Evolutionary conservation across 1,140 invertebrate genomes (phyloP), one percentile per base, ranked within the genome.

Genomic region (Subanguina moxae): DNA sequence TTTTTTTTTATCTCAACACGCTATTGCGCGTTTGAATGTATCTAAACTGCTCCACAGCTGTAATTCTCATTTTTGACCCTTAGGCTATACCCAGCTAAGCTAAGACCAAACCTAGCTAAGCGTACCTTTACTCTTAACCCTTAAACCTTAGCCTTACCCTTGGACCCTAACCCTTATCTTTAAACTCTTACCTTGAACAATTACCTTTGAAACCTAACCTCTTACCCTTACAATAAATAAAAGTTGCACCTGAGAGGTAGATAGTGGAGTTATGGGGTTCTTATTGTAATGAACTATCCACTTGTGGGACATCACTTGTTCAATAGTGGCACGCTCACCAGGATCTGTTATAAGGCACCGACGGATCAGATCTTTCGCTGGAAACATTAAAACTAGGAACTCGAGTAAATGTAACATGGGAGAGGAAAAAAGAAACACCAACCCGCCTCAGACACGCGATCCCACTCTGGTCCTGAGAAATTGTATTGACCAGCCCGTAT

Each of bases 401-500:
- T n/a, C n/a, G n/a, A n/a, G n/a, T n/a, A n/a, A 38, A 57, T 19
- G 15, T 19, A 61, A 61, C 11, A 5, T 61, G 58, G 19, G 19
- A 42, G n/a, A 61, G 43, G 19, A 8, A 61, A 43, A 61, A 30
- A 32, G 32, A 62, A 62, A 23, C 23, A 1, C 15, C 27, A 58
- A 87, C 85, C 93, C 83, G 93, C 91, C 66, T 89, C 85, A 48
- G 92, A 95, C 0, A 98, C 93, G 80, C 91, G 89, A 64, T 89
- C 88, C 94, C 94, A 98, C 84, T 98, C 95, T 0, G 93, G 91
- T 75, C 90, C 88, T 0, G 94, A 93, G 83, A 97, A 98, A 77
- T 94, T 92, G 83, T 95, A 98, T 82, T 97, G 92, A 5, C 94
- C 94, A 57, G 91, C 88, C 68, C 92, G 87, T 78, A 97, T 97